Evolutionary conservation across 2,888 invertebrate genomes (phyloP), one percentile per base, ranked within the genome.

Genomic region (Thereva nobilitata): DNA sequence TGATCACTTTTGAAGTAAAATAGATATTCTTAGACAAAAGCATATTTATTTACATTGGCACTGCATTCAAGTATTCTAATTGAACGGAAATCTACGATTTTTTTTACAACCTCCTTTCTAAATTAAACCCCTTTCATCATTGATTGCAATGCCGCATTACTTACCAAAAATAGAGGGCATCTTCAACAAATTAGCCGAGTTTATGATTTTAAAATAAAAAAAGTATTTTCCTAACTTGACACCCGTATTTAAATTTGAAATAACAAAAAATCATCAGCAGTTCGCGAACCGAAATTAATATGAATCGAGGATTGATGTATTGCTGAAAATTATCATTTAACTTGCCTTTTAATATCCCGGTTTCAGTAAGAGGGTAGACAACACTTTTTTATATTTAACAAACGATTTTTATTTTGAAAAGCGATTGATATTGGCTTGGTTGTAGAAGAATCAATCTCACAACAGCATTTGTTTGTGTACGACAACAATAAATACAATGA

Each of bases 381-480:
- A 64, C 54, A 64, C 54, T 38, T 54, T 47, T 61, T 59, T 61
- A 50, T 50, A 61, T 41, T 61, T 49, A 50, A 50, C 49, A 50
- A 10, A 7, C 49, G 49, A 49, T 12, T 55, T 45, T 44, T 8
- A 37, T 45, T 57, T 40, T 10, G 53, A 53, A 40, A 35, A 53
- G 34, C 53, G 44, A 53, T 64, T 64, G 64, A 44, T 8, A 7
- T 42, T 42, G 42, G 8, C 64, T 64, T 64, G 42, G 53, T 64
- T 52, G 64, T 35, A 64, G 64, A 64, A 12, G 53, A 64, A 61
- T 69, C 68, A 68, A 68, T 63, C 67, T 69, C 69, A 69, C 69
- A 69, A 69, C 69, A 69, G 69, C 69, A 66, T 61, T 57, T 49
- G 55, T 66, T 69, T 69, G 69, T 67, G 57, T 69, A 55, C 66